Conservation (phyloP, 2,888 invertebrate species). For the Melanotus villosus region DNA sequence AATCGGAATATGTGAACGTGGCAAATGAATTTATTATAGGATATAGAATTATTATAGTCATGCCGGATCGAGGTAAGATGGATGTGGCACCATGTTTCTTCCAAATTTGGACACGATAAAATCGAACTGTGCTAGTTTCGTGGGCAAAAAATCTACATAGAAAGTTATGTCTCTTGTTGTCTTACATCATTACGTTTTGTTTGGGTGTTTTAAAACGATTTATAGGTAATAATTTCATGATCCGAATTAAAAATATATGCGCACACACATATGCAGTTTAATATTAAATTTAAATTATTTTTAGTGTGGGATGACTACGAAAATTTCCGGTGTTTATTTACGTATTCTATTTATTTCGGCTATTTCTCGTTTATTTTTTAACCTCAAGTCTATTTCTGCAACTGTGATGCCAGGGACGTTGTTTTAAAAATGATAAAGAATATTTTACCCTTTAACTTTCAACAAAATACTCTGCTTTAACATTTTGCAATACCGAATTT, state of each 20-base stretch:
- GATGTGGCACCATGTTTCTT: conserved; percentile 16
- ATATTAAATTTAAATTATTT: not conserved
- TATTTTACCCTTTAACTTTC: too few species aligned
- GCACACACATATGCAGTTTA: not conserved
- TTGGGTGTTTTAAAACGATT: not conserved
- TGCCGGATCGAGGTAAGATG: conserved; percentile 15
- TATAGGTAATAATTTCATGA: not conserved
- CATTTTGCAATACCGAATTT: too few species aligned
- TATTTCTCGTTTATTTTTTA: conserved; percentile 4
- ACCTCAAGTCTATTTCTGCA: too few species aligned
- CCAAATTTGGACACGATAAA: conserved; percentile 41
- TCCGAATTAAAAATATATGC: too few species aligned
- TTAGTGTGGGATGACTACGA: not conserved
- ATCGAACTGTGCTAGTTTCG: conserved; percentile 32
- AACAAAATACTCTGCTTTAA: too few species aligned
- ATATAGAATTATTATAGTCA: conserved; percentile 19
- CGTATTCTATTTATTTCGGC: not conserved
- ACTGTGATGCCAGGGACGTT: too few species aligned
- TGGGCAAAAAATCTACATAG: conserved; percentile 12
- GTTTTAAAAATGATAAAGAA: too few species aligned
- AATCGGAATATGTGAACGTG: conserved; percentile 7
- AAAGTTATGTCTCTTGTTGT: too few species aligned
- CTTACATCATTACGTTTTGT: conserved; percentile 5
- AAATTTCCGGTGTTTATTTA: conserved; percentile 5
- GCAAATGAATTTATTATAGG: conserved; percentile 17